Evolutionary conservation across 2,113 vertebrate genomes (phyloP), one percentile per base, ranked within the genome.

Genomic region (Gymnarchus niloticus): DNA sequence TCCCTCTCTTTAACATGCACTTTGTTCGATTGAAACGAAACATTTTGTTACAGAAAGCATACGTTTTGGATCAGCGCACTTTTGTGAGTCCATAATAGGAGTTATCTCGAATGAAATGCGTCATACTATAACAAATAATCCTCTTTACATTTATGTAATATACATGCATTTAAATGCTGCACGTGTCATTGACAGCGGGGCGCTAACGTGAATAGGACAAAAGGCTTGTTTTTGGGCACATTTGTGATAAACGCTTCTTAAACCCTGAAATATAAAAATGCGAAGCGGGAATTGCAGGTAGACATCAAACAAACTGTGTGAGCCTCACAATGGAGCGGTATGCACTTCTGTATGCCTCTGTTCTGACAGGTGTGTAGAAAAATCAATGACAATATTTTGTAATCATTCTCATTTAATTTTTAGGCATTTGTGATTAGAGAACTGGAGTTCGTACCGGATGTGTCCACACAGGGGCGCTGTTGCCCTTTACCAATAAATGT

Each of bases 401-500:
- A 41, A 78, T 78, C 46, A 48, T 78, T 78, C 76, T 78, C 44
- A 73, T 73, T 73, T 73, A 1, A 73, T 73, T 69, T 37, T 3
- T 19, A 46, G 37, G 6, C 44, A 78, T 23, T 10, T 4, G 19
- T 1, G 25, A 33, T 48, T 46, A 46, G 19, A 52, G 19, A 76
- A 51, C 23, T n/a, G 21, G 49, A 73, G 19, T 9, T 10, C 54
- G 28, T 86, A 59, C 80, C 46, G 33, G 8, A 10, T 56, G 21
- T 46, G 85, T 56, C 85, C 85, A 86, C 85, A 83, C 10, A 33
- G 85, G 80, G 81, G 85, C 51, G 51, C 85, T 86, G 80, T 86
- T 86, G 80, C 41, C 48, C 78, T 86, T 81, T 69, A 14, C 49
- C 57, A 49, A 41, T 41, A 76, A 56, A 54, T n/a, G 28, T 48